Base-by-base conservation (phyloP, 30 jellyfish, hydroid and myxozoan genomes). In the Turritopsis rubra region DNA sequence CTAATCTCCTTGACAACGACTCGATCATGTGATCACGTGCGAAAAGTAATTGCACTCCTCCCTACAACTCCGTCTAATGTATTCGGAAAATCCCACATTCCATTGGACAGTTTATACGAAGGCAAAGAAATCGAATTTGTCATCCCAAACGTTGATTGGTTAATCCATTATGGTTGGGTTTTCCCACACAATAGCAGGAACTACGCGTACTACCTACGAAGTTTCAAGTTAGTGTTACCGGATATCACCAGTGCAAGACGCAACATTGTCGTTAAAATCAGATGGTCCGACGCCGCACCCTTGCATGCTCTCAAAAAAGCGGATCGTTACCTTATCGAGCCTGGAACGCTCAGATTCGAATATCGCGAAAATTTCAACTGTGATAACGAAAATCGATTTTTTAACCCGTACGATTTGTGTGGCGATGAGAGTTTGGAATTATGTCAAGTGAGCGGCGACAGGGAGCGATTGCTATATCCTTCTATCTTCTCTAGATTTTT, bases 121-220 rank as follows among this genome's bases (percentile, higher is more conserved):
- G 92, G 87, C 3, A 80, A 85, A 25, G 76, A 76, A 54, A 74
- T 85, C 24, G 41, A 72, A 66, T 85, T 85, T 68, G 52, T 65
- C 21, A 77, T 85, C 31, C 87, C 92, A 16, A 66, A 70, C 52
- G 25, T 70, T 52, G 92, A 76, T 22, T 85, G 92, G 92, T 52
- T 85, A 53, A 80, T 85, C 21, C 66, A 18, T 1, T 53, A 85
- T 24, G 30, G 80, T 19, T 85, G 92, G 92, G 80, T 85, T 23
- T 68, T 68, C 30, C 77, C 77, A 7, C 77, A 68, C 77, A 27
- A 68, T 0, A 27, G 31, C 77, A 27, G 19, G 0, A 68, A 19
- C 28, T n/a, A 68, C 31, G 77, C 77, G 16, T 68, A 0, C 19
- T 68, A 68, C 19, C 16, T 68, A 7, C 77, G 21, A 1, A 27